Evolutionary conservation across 2,888 invertebrate species (phyloP).

Genomic region (Microchrysa polita): DNA sequence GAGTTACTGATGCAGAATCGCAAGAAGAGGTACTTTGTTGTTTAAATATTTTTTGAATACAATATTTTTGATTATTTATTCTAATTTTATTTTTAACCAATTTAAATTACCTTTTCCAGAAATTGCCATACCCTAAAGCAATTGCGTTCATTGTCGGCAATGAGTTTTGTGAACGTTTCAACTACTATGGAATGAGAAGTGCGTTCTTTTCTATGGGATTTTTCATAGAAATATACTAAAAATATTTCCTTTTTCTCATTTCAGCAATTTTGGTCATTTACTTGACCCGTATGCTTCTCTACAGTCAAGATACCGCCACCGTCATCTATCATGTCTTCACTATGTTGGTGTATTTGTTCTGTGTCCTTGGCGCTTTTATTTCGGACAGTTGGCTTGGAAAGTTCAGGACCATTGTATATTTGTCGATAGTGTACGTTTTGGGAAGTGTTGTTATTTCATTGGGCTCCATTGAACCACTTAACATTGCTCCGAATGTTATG

Average conservation of each 20-base stretch:
- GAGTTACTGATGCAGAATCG: background rate
- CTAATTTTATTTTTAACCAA: slow-evolving; percentile 70
- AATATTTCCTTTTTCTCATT: slow-evolving; percentile 60
- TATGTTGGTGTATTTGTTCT: slow-evolving; percentile 79
- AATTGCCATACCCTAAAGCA: slow-evolving; percentile 71
- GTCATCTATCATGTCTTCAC: slow-evolving; percentile 79
- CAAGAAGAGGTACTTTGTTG: slow-evolving; percentile 9
- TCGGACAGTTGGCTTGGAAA: slow-evolving; percentile 84
- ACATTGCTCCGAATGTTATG: slow-evolving; percentile 66
- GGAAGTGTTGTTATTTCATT: slow-evolving; percentile 75
- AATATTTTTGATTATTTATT: background rate
- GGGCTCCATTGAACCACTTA: slow-evolving; percentile 68
- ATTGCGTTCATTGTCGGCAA: slow-evolving; percentile 91
- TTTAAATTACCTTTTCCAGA: slow-evolving; percentile 26
- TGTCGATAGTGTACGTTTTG: slow-evolving; percentile 76
- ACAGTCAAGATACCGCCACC: slow-evolving; percentile 73
- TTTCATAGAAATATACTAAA: slow-evolving; percentile 5
- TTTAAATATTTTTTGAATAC: background rate
- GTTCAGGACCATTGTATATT: slow-evolving; percentile 77
- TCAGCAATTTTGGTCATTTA: slow-evolving; percentile 81
- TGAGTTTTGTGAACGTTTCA: slow-evolving; percentile 96
- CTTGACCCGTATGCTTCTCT: slow-evolving; percentile 72
- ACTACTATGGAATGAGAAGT: slow-evolving; percentile 95
- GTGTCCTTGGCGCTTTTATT: slow-evolving; percentile 79
- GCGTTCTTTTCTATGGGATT: no score